Evolutionary conservation across 2,113 vertebrate genomes (phyloP).

Genomic region (Suricata suricatta): DNA sequence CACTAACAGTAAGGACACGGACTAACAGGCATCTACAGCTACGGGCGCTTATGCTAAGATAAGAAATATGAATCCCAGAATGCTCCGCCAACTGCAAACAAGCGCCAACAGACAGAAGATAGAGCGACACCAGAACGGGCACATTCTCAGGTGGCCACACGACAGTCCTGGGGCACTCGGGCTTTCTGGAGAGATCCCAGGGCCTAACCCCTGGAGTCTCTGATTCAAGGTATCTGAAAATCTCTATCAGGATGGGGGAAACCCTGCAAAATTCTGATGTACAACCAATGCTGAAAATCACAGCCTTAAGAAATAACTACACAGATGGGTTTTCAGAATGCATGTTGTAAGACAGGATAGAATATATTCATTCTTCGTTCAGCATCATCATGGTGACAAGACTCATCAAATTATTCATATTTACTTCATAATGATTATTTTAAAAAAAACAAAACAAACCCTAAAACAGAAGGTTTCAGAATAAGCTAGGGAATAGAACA

Average conservation of each 20-base stretch:
- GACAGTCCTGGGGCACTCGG: neutral
- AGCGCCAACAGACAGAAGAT: neutral
- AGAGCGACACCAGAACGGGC: neutral
- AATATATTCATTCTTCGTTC: neutral
- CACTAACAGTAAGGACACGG: neutral
- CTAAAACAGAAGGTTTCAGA: neutral
- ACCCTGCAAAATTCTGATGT: neutral
- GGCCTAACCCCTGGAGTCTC: neutral
- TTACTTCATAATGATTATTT: slow-evolving; percentile 4
- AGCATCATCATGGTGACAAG: neutral
- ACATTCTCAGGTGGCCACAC: neutral
- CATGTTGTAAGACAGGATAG: neutral
- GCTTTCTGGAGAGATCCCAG: neutral
- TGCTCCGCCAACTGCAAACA: neutral
- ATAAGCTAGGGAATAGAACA: neutral
- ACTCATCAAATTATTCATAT: slow-evolving; percentile 1
- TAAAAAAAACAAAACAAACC: neutral
- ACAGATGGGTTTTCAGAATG: neutral
- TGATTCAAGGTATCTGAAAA: neutral
- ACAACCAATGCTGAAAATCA: neutral
- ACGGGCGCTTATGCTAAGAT: neutral
- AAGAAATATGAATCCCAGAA: slow-evolving; percentile 11
- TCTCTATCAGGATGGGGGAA: neutral
- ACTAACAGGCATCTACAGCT: neutral
- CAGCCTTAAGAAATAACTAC: neutral